These are phyloP conservation scores for Hypomecis punctinalis DNA, from an alignment of 2,888 invertebrate species.

Conservation along the genomic window DNA sequence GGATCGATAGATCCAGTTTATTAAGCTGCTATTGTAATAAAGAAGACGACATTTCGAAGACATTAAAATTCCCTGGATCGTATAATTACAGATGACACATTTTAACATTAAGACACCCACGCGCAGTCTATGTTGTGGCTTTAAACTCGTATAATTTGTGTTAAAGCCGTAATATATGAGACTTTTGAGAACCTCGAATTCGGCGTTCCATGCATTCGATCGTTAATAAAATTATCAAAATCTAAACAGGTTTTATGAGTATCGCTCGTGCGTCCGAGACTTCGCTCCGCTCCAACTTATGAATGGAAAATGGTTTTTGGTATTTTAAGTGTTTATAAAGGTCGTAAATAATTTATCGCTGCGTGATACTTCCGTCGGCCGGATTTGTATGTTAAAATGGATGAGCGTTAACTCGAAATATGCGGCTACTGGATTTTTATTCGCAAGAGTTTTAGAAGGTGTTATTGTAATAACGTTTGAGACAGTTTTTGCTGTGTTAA, in stretches of 20 bases:
- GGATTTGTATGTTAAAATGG: constrained; percentile 76
- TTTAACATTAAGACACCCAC: constrained; percentile 83
- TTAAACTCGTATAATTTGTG: constrained; percentile 84
- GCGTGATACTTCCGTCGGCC: constrained; percentile 82
- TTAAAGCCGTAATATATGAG: constrained; percentile 84
- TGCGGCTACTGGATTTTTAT: constrained; percentile 77
- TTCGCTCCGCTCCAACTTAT: constrained; percentile 75
- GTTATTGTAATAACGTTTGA: constrained; percentile 32
- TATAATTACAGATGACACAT: constrained; percentile 85
- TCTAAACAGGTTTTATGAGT: constrained; percentile 82
- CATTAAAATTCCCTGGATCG: constrained; percentile 82
- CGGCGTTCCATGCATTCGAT: constrained; percentile 77
- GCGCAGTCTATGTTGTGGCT: constrained; percentile 79
- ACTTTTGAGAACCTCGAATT: constrained; percentile 76
- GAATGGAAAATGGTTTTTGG: constrained; percentile 84
- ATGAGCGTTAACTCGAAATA: constrained; percentile 63
- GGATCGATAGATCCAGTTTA: constrained; percentile 71
- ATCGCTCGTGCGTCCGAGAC: constrained; percentile 75
- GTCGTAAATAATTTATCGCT: constrained; percentile 82
- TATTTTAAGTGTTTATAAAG: constrained; percentile 83
- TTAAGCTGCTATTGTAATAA: constrained; percentile 78
- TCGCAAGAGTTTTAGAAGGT: constrained; percentile 51
- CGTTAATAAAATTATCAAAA: constrained; percentile 86
- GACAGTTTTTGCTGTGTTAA: constrained; percentile 54
- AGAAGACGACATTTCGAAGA: constrained; percentile 80